Conservation (phyloP, 1,140 invertebrate species). For the Akabosia matsudoensis region DNA sequence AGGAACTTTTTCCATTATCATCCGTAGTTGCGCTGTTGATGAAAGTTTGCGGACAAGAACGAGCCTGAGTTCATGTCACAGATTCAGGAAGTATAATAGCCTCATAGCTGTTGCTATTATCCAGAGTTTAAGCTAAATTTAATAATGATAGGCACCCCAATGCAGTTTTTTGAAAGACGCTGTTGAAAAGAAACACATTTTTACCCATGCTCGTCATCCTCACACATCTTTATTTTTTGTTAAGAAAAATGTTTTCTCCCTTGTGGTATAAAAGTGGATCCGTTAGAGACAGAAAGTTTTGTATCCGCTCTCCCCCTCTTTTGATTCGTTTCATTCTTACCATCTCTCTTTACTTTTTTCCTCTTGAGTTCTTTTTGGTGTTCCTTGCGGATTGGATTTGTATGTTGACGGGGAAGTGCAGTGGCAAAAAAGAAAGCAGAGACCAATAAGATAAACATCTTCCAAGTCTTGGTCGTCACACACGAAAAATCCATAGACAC, state of each 20-base stretch:
- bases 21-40: too few relatives aligned
- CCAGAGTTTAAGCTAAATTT: too few relatives aligned
- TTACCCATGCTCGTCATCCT: neutral
- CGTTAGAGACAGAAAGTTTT: too few relatives aligned
- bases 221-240: neutral
- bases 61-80: too few relatives aligned
- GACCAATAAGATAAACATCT: conserved; percentile 21
- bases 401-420: neutral
- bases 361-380: neutral
- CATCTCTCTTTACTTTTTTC: neutral
- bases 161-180: neutral
- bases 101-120: too few relatives aligned
- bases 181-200: too few relatives aligned
- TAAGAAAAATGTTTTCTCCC: too few relatives aligned
- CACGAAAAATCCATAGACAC: conserved; percentile 12
- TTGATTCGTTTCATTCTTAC: neutral
- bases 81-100: too few relatives aligned
- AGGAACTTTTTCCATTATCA: too few relatives aligned
- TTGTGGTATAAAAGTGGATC: neutral
- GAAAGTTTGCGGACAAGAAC: too few relatives aligned
- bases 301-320: neutral
- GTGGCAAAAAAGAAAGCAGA: neutral
- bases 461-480: conserved; percentile 3
- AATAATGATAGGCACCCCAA: neutral
- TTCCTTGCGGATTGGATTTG: neutral